These are phyloP conservation scores for Anarrhichthys ocellatus DNA, from an alignment of 2,113 vertebrate species.

Conservation along the genomic window DNA sequence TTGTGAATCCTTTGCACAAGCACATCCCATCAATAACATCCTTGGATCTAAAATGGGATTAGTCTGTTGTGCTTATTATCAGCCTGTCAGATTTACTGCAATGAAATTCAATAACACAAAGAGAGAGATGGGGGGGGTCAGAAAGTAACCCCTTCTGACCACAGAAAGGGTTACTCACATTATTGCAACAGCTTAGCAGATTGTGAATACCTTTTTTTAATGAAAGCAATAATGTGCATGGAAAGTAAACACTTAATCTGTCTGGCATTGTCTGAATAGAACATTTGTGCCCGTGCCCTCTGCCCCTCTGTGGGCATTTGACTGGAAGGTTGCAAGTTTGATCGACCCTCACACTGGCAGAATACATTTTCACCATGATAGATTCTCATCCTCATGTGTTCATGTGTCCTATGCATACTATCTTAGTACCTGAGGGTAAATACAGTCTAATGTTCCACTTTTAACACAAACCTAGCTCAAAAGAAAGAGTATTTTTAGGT, in stretches of 20 bases:
- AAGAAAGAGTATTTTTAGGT: not conserved
- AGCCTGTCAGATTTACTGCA: slow-evolving; percentile 46
- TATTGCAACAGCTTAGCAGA: not conserved
- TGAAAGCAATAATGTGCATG: slow-evolving; percentile 22
- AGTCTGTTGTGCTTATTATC: slow-evolving; percentile 29
- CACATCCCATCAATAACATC: slow-evolving; percentile 35
- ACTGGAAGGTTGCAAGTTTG: not conserved
- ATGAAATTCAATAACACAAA: slow-evolving; percentile 35
- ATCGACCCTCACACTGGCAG: not conserved
- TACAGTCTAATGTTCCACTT: not conserved
- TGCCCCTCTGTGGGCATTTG: not conserved
- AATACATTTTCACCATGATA: not conserved
- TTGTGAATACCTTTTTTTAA: not conserved
- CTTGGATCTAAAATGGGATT: slow-evolving; percentile 47
- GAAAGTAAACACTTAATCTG: not conserved
- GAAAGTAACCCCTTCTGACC: not conserved
- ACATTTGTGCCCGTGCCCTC: not conserved
- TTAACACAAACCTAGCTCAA: not conserved
- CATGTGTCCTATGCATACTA: not conserved
- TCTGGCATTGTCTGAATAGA: not conserved
- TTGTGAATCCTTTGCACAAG: slow-evolving; percentile 16
- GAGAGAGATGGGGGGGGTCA: not conserved
- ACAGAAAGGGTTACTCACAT: slow-evolving; percentile 11
- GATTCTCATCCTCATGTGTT: not conserved
- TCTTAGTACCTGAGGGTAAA: not conserved